Base-by-base conservation (phyloP, 2,888 invertebrate genomes). In the Caenorhabditis sp. region DNA sequence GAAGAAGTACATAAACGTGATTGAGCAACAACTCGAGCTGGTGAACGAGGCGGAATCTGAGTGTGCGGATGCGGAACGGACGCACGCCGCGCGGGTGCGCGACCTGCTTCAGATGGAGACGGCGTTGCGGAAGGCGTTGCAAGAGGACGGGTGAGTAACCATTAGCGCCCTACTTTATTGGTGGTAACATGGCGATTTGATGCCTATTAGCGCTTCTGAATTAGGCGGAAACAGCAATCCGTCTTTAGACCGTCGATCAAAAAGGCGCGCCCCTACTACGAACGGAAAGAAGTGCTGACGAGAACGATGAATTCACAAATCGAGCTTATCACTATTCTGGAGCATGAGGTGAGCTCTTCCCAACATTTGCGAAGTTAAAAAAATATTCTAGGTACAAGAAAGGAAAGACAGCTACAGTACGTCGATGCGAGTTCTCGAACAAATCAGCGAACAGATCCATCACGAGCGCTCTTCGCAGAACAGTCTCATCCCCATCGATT, bases 401-500 rank as follows among this genome's bases (percentile, higher is more conserved):
- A 48, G 59, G 45, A 75, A 75, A 24, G 58, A 75, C 39, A 70
- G 70, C 46, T 75, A 75, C 62, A 70, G 68, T 24, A 45, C 43
- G 6, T 75, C 75, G 61, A 75, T 75, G 75, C 50, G 56, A 26
- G 58, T 35, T 6, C 46, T 75, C 15, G 75, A 75, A 30, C 37
- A 56, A 15, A 75, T 75, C 27, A 75, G 75, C 41, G 75, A 75
- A 27, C 62, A 75, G 58, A 75, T 75, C 20, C 75, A 75, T 24
- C 45, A 70, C n/a, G 75, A 75, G 46, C 56, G 75, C 8, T 62
- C 63, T 1, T 62, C 62, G 24, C 59, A 62, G 24, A 62, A 41
- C 56, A 50, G 55, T 13, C 20, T 62, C 8, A 45, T 39, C 0
- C 53, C 45, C 1, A 27, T 11, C 50, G 43, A 43, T 20, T 27